Evolutionary conservation across 2,797 vertebrate genomes (phyloP).

Genomic region (Serranus cabrilla): DNA sequence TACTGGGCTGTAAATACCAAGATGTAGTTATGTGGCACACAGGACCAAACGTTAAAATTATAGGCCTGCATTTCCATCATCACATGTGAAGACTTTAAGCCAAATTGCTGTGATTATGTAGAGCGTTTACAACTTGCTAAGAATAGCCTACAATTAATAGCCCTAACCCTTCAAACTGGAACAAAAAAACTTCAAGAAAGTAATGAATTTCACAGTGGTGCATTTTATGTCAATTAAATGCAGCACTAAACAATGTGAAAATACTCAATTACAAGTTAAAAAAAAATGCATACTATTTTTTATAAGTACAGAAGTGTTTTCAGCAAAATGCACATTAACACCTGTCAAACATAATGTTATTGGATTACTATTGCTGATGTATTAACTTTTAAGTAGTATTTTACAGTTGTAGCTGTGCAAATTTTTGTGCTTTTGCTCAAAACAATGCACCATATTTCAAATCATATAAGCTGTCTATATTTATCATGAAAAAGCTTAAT

Average conservation of each 20-base stretch:
- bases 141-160: neutral
- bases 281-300: neutral
- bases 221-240: neutral
- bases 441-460: too few relatives aligned
- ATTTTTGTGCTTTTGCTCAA: too few relatives aligned
- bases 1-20: neutral
- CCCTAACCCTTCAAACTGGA: neutral
- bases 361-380: neutral
- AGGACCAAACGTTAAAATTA: neutral
- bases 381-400: too few relatives aligned
- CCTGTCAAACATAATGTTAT: neutral
- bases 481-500: too few relatives aligned
- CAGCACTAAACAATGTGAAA: neutral
- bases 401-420: too few relatives aligned
- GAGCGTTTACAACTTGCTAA: neutral
- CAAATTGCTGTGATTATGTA: neutral
- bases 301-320: neutral
- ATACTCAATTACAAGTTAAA: neutral
- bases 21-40: neutral
- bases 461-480: too few relatives aligned
- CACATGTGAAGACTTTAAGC: neutral
- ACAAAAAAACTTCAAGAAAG: neutral
- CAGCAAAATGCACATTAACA: too few relatives aligned
- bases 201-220: neutral
- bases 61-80: neutral